Percentiles rank a stretch among this genome's conserved stretches.
Evolutionary conservation across 2,113 vertebrate species (phyloP).

Genomic region (Motacilla tschutschensis): DNA sequence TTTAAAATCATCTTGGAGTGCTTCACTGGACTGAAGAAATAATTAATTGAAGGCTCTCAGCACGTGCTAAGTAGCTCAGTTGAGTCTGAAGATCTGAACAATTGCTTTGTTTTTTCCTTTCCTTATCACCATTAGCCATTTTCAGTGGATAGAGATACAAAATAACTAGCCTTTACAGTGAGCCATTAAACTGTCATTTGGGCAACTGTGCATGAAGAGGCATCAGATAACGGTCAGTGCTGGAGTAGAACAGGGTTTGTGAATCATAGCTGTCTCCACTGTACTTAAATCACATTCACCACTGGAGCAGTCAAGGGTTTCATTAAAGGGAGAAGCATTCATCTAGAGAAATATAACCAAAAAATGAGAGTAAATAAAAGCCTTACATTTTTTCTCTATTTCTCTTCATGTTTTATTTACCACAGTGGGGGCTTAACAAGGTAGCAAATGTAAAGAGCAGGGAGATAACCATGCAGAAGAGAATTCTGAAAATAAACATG

Average conservation of each 20-base stretch:
- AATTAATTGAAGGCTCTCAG: constrained; percentile 62
- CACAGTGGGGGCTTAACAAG: constrained; percentile 67
- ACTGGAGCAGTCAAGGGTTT: constrained; percentile 83
- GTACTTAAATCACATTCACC: constrained; percentile 84
- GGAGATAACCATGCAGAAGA: constrained; percentile 53
- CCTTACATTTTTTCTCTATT: constrained; percentile 67
- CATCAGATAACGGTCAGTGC: constrained; percentile 75
- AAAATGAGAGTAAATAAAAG: constrained; percentile 76
- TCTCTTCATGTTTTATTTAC: constrained; percentile 77
- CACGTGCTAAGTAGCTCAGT: constrained; percentile 57
- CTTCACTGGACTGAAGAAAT: constrained; percentile 68
- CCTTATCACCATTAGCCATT: constrained; percentile 78
- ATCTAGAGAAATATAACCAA: constrained; percentile 79
- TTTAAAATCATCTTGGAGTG: constrained; percentile 69
- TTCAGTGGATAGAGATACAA: constrained; percentile 76
- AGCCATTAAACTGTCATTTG: constrained; percentile 81
- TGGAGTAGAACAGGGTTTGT: constrained; percentile 79
- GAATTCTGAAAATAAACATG: constrained; percentile 21
- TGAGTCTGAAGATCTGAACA: constrained; percentile 61
- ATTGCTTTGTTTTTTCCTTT: constrained; percentile 68
- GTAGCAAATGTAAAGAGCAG: constrained; percentile 61
- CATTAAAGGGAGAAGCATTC: constrained; percentile 83
- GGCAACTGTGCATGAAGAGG: constrained; percentile 81
- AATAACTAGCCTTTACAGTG: constrained; percentile 78
- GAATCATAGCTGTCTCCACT: constrained; percentile 82